Evolutionary conservation across 2,113 vertebrate species (phyloP).

Genomic region (Scytalopus superciliaris): DNA sequence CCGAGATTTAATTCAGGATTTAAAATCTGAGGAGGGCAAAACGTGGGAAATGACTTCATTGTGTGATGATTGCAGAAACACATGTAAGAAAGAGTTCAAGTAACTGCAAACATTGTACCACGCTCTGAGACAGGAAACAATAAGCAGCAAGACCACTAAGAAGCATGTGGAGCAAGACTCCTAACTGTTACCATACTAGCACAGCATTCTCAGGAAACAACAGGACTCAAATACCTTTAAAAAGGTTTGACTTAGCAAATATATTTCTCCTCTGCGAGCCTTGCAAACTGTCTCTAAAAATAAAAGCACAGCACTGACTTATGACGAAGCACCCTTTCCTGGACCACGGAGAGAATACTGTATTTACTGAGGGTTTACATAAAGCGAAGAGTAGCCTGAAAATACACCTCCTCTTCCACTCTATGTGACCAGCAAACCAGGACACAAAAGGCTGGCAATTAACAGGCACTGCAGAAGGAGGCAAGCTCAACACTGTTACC

Average conservation of each 20-base stretch:
- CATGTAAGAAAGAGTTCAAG: slow-evolving; percentile 15
- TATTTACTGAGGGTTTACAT: not conserved
- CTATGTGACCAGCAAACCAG: not conserved
- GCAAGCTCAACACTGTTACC: not conserved
- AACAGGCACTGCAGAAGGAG: not conserved
- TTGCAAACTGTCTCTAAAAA: not conserved
- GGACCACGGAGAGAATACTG: not conserved
- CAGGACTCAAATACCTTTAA: not conserved
- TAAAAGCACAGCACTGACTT: not conserved
- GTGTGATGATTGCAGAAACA: slow-evolving; percentile 45
- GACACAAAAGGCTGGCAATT: not conserved
- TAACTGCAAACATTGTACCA: slow-evolving; percentile 8
- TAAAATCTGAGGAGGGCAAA: not conserved
- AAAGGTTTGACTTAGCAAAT: not conserved
- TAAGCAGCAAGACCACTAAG: not conserved
- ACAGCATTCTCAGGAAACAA: not conserved
- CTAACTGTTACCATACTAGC: not conserved
- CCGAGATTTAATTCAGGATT: not conserved
- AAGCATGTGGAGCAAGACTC: not conserved
- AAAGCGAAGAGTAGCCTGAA: not conserved
- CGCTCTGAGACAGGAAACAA: slow-evolving; percentile 22
- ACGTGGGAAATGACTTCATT: not conserved
- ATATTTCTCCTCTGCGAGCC: not conserved
- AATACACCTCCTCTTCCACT: not conserved
- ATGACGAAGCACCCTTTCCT: not conserved